Evolutionary conservation across 2,113 vertebrate genomes (phyloP).

Genomic region (Clinocottus analis): DNA sequence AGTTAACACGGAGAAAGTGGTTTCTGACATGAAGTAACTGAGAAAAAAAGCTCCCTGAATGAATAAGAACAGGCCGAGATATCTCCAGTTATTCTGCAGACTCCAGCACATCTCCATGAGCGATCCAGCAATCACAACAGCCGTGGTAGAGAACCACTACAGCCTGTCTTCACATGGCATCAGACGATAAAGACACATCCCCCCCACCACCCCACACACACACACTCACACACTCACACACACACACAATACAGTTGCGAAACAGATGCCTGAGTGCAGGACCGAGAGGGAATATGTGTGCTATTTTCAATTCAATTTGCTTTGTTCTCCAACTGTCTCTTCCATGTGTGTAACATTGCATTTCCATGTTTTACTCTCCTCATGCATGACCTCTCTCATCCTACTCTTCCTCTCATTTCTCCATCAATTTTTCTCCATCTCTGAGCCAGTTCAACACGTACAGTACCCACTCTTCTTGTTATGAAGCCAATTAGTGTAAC

Average conservation of each 20-base stretch:
- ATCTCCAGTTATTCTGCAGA: constrained; percentile 19
- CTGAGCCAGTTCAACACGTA: constrained; percentile 67
- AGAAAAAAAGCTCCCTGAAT: constrained; percentile 10
- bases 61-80: constrained; percentile 25
- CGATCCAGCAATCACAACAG: constrained; percentile 28
- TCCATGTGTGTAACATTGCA: not conserved
- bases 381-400: constrained; percentile 46
- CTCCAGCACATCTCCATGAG: constrained; percentile 25
- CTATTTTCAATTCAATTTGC: constrained; percentile 55
- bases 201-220: too few species aligned
- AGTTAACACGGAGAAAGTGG: constrained; percentile 2
- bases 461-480: constrained; percentile 73
- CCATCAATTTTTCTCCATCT: constrained; percentile 41
- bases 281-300: constrained; percentile 60
- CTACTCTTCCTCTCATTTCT: constrained; percentile 34
- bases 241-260: constrained; percentile 33
- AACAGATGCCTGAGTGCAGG: constrained; percentile 54
- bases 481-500: constrained; percentile 82
- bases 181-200: constrained; percentile 20
- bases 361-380: constrained; percentile 34
- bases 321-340: not conserved
- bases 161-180: constrained; percentile 9
- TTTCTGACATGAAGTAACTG: constrained; percentile 8
- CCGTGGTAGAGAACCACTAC: constrained; percentile 1
- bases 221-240: not conserved